Evolutionary conservation across 2,113 vertebrate species (phyloP).

Genomic region (Lepidothrix coronata): DNA sequence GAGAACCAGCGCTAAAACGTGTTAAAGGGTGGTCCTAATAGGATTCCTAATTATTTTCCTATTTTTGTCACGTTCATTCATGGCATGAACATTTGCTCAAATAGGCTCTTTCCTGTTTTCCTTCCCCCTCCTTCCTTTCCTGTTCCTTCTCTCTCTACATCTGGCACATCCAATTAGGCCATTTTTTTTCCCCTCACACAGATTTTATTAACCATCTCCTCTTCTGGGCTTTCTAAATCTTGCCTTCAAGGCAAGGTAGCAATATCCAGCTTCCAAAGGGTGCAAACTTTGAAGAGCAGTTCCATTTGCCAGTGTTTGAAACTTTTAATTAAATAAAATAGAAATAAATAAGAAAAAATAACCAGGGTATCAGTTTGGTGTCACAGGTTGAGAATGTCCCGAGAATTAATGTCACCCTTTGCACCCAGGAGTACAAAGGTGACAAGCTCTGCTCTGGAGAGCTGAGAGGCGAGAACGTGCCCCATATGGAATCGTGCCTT

Average conservation of each 20-base stretch:
- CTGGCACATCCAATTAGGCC: not conserved
- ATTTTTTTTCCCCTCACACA: not conserved
- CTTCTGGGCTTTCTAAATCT: not conserved
- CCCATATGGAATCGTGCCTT: accelerated
- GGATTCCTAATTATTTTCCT: not conserved
- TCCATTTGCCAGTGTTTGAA: not conserved
- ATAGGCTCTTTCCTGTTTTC: not conserved
- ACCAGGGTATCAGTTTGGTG: not conserved
- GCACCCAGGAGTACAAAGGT: not conserved
- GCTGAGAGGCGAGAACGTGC: accelerated
- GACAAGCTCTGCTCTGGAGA: not conserved
- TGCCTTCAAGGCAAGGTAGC: not conserved
- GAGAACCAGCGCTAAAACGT: accelerated
- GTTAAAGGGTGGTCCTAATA: not conserved
- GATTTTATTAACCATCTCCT: not conserved
- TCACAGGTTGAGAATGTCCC: not conserved
- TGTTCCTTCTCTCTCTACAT: not conserved
- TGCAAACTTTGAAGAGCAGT: not conserved
- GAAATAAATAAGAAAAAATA: not conserved
- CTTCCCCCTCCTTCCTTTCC: not conserved
- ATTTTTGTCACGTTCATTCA: not conserved
- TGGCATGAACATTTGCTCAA: not conserved
- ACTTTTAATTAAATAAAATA: not conserved
- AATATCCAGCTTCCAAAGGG: not conserved
- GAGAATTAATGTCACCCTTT: not conserved